Base-by-base conservation (phyloP, 2,888 invertebrate species). In the Timema cristinae region DNA sequence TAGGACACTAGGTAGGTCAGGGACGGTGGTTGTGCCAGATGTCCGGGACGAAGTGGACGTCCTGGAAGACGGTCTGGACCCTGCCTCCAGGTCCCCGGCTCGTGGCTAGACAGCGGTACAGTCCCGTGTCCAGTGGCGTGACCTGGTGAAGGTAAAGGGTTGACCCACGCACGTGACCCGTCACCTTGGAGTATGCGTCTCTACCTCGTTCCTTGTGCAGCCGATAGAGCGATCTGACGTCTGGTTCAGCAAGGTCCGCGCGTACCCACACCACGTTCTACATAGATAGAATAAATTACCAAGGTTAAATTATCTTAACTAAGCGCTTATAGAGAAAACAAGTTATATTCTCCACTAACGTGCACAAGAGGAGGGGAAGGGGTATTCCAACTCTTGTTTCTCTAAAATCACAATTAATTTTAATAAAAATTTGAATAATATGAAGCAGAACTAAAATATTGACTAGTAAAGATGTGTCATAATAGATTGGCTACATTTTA, bases 261-360 rank as follows among this genome's bases (percentile, higher is more conserved):
- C 78, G 75, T 70, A 78, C 78, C 79, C 79, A 79, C 10, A 77
- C 75, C 10, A 79, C 74, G 67, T 79, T 79, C 79, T 79, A 74
- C 2, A 77, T 76, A 67, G 32, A 32, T 32, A 32, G 32, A 32
- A 32, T 32, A 32, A 32, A 32, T 4, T 32, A 32, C 4, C 32
- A 32, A 32, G 32, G 32, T 32, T 32, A 32, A 32, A 32, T 32
- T 32, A 32, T 32, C 32, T 32, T 32, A 4, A 32, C 4, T 32
- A 32, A 32, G 32, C 32, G 32, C 4, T 32, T 1, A 32, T 32
- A 32, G 32, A 4, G 32, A 32, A 32, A 32, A 32, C 32, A 32
- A 32, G 32, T 2, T 32, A 32, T 32, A 2, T 32, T 32, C 32
- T 32, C 32, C 32, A 32, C 2, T 32, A 32, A 32, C 32, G 32